Conservation (phyloP, 2,888 invertebrate species). For the Schrankia costaestrigalis region DNA sequence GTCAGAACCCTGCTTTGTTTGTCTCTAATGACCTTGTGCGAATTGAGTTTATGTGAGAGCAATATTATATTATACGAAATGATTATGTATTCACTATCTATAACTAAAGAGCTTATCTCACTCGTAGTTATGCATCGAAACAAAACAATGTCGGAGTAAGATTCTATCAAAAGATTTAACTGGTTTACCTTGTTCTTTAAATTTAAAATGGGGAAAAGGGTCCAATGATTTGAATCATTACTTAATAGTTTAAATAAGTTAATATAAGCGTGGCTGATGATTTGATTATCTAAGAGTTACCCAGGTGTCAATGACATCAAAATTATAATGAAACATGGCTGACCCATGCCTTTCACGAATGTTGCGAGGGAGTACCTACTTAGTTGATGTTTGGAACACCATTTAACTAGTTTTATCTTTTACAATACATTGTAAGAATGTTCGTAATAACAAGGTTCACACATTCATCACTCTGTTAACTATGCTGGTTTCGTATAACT, state of each 20-base stretch:
- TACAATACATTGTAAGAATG: too few relatives aligned
- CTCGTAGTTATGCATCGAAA: too few relatives aligned
- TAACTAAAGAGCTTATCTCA: background rate
- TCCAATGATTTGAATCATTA: slow-evolving; percentile 22
- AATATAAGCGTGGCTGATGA: slow-evolving; percentile 14
- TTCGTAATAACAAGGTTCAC: too few relatives aligned
- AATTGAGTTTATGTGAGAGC: too few relatives aligned
- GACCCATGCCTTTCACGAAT: slow-evolving; percentile 37
- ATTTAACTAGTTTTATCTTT: too few relatives aligned
- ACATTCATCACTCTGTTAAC: background rate
- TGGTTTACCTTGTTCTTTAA: slow-evolving; percentile 8
- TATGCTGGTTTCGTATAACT: too few relatives aligned
- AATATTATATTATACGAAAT: too few relatives aligned
- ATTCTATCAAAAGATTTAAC: background rate
- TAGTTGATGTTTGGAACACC: background rate
- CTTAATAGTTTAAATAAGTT: slow-evolving; percentile 13
- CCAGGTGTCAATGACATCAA: slow-evolving; percentile 36
- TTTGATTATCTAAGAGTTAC: slow-evolving; percentile 27
- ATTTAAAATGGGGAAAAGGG: slow-evolving; percentile 21
- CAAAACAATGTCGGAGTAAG: background rate
- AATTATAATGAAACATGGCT: slow-evolving; percentile 29
- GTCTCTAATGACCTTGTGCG: too few relatives aligned
- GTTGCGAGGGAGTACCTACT: slow-evolving; percentile 15
- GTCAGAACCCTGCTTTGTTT: too few relatives aligned
- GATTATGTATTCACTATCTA: too few relatives aligned